Evolutionary conservation across 92 coral and sea anemone genomes (phyloP), one percentile per base, ranked within the genome.

Genomic region (Heliopora coerulea): DNA sequence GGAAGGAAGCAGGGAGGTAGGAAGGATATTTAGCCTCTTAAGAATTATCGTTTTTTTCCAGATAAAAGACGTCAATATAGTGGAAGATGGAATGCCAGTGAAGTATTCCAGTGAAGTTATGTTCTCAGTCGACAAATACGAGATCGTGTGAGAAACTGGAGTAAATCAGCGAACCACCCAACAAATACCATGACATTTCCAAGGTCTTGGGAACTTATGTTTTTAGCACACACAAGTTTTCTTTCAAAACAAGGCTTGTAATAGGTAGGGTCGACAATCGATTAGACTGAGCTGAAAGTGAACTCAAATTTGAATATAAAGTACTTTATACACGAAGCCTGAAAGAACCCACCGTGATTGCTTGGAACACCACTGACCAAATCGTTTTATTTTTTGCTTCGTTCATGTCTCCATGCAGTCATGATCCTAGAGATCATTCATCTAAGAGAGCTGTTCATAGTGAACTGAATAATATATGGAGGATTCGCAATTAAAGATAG

Each of bases 71-170:
- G 84, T 93, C 54, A 68, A 75, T 42, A 80, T 83, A 49, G 91
- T 86, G 12, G 96, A 93, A 62, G 96, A 83, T 52, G 88, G 83
- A 44, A 88, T 90, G 56, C 96, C 96, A 2, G 91, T 93, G 81
- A 93, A 90, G 72, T 89, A 80, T 70, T 87, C 98, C 23, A 90
- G 91, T 78, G 98, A 93, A 84, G 86, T 93, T 72, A 70, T 88
- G 50, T 90, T 93, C 81, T 87, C 95, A 41, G 98, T 91, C 40
- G 98, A 93, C 27, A 93, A 93, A 90, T 93, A 93, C 77, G 98
- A 90, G 83, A 90, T 93, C 54, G 95, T 88, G n/a, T 70, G 49
- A 70, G 14, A 46, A 9, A n/a, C 9, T 8, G 7, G n/a, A 46
- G 2, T 46, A 7, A 8, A 46, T 3, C 2, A 46, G 15, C 52